Base-by-base conservation (phyloP, 53 echinoderm and acorn worm species). In the Luidia sarsii region DNA sequence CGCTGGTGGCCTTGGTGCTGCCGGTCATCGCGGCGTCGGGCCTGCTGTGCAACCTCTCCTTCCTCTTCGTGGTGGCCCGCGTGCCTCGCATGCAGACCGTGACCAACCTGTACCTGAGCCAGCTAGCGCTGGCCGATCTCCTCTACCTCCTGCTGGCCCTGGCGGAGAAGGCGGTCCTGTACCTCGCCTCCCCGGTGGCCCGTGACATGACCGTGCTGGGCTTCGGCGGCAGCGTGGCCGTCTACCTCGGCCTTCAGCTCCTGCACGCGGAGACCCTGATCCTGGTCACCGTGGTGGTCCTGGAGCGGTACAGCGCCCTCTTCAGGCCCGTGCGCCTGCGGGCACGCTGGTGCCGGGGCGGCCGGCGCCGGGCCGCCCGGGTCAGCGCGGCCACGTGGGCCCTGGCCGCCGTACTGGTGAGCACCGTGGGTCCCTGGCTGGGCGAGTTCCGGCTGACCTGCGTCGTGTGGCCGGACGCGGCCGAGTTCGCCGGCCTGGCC, bases 41-140 rank as follows among this genome's bases (percentile, higher is more conserved):
- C 37, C 39, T 77, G 16, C 18, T 31, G 6, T 60, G 60, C 30
- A 77, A 77, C 46, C 15, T 43, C 29, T 77, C 77, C 33, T 77
- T 77, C 33, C 46, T 77, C 11, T 60, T 77, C 48, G 62, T 77
- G 3, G 77, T 77, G 16, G 61, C 61, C 30, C 77, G 77, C 14
- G 77, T 77, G 29, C 59, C 77, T 24, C 77, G 77, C 31, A 77
- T 77, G 77, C 45, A 28, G 45, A 77, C 77, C 32, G 59, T 77
- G 61, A 77, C 77, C n/a, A 77, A 77, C 61, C 3, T 77, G 41
- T 77, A 77, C 77, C 33, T 77, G 7, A 48, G 32, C 6, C 77
- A 77, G 20, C 77, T 77, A 1, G 77, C 77, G 2, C 19, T 43
- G 30, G 45, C 77, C 7, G 77, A 77, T 48, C 31, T 77, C 9